Evolutionary conservation across 2,888 invertebrate species (phyloP), one percentile per base, ranked within the genome.

Genomic region (Meta bourneti): DNA sequence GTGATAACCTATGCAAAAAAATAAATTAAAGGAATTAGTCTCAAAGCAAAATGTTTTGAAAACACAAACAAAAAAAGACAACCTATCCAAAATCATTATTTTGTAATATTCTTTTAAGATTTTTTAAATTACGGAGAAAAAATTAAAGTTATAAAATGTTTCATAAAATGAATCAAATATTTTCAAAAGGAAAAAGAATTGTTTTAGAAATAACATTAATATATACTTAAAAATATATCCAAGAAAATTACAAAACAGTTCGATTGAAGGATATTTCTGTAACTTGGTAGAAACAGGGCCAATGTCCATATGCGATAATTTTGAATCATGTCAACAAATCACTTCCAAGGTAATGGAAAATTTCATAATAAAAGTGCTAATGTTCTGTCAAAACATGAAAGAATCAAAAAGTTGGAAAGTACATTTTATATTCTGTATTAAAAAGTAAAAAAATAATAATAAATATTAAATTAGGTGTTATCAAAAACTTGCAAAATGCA

Each of bases 1-100:
- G 93, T 93, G 80, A 91, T 93, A 74, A 93, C 92, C 92, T 93
- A 89, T 16, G 2, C 19, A 90, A 72, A 61, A 52, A 74, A 79
- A 78, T 83, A 61, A 61, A 61, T 61, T 61, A 61, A 61, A 9
- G 16, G 5, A 61, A 61, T 61, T 61, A 9, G 1, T 34, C 34
- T 16, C 61, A 61, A 61, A 61, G 61, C 11, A 61, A 16, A 11
- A 6, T 61, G 61, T 61, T 61, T 61, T 61, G 5, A 0, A 16
- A 61, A 61, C 11, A 13, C 16, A 61, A 61, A 61, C 61, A 11
- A 7, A 9, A 61, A 61, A 61, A 34, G 34, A 34, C 34, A 34
- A 34, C 34, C 4, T 34, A 34, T 61, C 4, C 16, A 9, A 61
- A 9, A 61, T 61, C 5, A 61, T 5, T 16, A 61, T 61, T 8